Base-by-base conservation (phyloP, 2,888 invertebrate species). In the Coecobrya sp. region DNA sequence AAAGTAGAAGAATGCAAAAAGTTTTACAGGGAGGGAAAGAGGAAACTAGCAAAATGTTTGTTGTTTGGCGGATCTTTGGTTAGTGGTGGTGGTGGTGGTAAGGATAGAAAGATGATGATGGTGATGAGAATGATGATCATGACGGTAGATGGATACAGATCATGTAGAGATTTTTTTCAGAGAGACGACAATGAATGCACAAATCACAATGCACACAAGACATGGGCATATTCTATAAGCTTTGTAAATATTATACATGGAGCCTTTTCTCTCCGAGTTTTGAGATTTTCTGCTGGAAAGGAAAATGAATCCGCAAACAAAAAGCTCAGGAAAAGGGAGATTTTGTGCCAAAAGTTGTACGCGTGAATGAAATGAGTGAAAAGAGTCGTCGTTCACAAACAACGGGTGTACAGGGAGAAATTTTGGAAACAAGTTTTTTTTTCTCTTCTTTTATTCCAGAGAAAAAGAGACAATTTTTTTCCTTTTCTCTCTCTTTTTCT, bases 341-440 rank as follows among this genome's bases (percentile, higher is more conserved):
- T 85, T 85, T 65, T 85, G 85, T 85, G 85, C 85, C 85, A 85
- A 85, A 85, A 85, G 85, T 85, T 85, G 65, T 42, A 65, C 45
- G 84, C 84, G 84, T 65, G 84, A 84, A 84, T 42, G 65, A 68
- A 85, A 49, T 85, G 85, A 85, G 27, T 68, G 85, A 68, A 85
- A 45, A 65, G 85, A 55, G 68, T 45, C 85, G 36, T 36, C 36
- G 45, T 68, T 45, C 30, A 55, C 82, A 82, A 82, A 62, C 62
- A 82, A 85, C 85, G 85, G 68, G 85, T 85, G 85, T 65, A 68
- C 68, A 68, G 65, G 65, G 85, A 85, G 85, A 68, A 68, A 68
- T 85, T 85, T 68, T 62, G 55, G 42, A 82, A 82, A 82, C 62
- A 42, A 85, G 82, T 85, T 85, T 59, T 62, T 25, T 85, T 25